phyloP scores from a whole-genome alignment of 2,113 vertebrate genomes.

The Paedocypris sp. region DNA sequence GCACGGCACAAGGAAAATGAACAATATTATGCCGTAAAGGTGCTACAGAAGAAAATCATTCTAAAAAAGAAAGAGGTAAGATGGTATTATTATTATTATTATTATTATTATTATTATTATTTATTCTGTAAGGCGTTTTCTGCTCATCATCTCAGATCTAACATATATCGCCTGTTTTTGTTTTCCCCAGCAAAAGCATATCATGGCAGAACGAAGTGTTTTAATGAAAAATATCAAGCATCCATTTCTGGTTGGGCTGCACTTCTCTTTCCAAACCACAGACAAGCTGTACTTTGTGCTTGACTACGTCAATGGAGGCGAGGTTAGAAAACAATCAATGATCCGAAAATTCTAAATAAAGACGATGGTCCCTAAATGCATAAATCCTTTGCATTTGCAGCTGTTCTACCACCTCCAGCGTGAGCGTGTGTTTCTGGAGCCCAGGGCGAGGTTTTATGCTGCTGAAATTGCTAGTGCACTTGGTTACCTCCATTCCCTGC shows the following conservation, averaged over 20 bases:
- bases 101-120: too few relatives aligned
- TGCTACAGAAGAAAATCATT: constrained; percentile 72
- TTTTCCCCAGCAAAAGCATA: constrained; percentile 65
- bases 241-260: constrained; percentile 69
- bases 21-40: constrained; percentile 68
- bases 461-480: constrained; percentile 70
- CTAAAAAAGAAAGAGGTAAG: constrained; percentile 72
- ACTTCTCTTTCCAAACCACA: constrained; percentile 69
- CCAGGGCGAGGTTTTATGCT: constrained; percentile 66
- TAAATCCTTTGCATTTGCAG: constrained; percentile 33
- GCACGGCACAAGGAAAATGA: constrained; percentile 62
- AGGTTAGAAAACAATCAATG: constrained; percentile 44
- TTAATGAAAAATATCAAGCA: constrained; percentile 72
- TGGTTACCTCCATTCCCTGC: constrained; percentile 68
- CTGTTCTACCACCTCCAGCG: constrained; percentile 73
- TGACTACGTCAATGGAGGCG: constrained; percentile 69
- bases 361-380: background rate
- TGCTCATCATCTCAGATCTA: too few relatives aligned
- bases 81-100: too few relatives aligned
- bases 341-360: too few relatives aligned
- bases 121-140: too few relatives aligned
- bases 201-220: constrained; percentile 72
- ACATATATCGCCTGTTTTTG: too few relatives aligned
- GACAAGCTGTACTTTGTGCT: constrained; percentile 74
- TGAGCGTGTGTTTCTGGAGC: constrained; percentile 66